These are phyloP conservation scores for Laterallus jamaicensis DNA, from an alignment of 2,113 vertebrate species.

Conservation along the genomic window DNA sequence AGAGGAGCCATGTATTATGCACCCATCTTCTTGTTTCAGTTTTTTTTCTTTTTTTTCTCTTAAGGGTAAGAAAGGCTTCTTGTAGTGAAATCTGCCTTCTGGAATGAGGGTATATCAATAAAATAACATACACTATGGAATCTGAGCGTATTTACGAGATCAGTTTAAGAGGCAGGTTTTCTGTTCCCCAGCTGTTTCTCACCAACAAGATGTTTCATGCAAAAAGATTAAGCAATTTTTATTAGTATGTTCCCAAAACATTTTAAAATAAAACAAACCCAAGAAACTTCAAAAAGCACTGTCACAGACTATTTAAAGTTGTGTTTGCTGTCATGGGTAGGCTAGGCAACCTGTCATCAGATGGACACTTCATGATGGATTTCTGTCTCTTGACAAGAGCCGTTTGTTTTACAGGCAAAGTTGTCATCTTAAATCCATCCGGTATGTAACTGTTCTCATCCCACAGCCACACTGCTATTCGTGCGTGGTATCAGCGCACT, in stretches of 20 bases:
- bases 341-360: background rate
- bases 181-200: background rate
- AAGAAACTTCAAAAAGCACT: background rate
- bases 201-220: background rate
- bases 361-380: background rate
- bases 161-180: background rate
- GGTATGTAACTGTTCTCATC: background rate
- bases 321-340: background rate
- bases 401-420: background rate
- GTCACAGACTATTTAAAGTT: background rate
- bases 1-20: constrained; percentile 49
- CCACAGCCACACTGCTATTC: background rate
- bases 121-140: constrained; percentile 18
- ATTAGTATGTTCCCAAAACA: background rate
- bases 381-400: background rate
- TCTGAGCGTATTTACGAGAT: constrained; percentile 39
- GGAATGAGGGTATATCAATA: constrained; percentile 34
- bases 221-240: background rate
- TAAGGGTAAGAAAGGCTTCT: constrained; percentile 10
- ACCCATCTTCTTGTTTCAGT: constrained; percentile 20
- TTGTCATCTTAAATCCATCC: background rate
- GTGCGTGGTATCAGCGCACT: background rate
- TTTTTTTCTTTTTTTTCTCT: background rate
- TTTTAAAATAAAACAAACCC: background rate
- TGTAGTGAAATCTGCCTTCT: constrained; percentile 23